Base-by-base conservation (phyloP, 2,797 vertebrate genomes). In the Pipistrellus pipistrellus region DNA sequence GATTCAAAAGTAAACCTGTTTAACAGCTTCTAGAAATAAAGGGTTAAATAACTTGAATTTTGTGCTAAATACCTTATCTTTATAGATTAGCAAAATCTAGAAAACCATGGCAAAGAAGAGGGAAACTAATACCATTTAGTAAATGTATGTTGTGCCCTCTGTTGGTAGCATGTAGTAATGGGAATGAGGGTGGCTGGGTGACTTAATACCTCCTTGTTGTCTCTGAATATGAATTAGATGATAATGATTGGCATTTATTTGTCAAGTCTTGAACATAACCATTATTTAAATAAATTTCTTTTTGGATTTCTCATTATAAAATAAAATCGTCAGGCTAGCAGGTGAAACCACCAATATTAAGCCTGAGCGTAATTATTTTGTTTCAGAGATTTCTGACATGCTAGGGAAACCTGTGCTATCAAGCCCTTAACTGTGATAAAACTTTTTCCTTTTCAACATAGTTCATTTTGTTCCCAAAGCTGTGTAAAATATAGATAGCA, bases 1-100 rank as follows among this genome's bases (percentile, higher is more conserved):
- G 27, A 23, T 80, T 87, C 75, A 69, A 89, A 72, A 90, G 13
- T 53, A 87, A 82, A 71, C 23, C 15, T 82, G 8, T 91, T 72
- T 59, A n/a, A 78, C 35, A 85, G 18, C 18, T 93, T 91, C 17
- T 1, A n/a, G 84, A 89, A 92, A 44, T 90, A 85, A 85, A 68
- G 48, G 3, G 11, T 64, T 71, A 89, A 78, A 21, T 78, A 92
- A 71, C 46, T 76, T 87, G 14, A 77, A 92, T 88, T 91, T 92
- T 90, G 12, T 89, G n/a, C 35, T 30, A 21, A 73, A 57, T 78
- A 51, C 27, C 10, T n/a, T 81, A 46, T 68, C 7, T 68, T 90
- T 75, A 88, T 83, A 92, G 55, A 91, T 78, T 27, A 92, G 32
- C 44, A 83, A 81, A 95, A 88, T 48, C 30, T 89, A 83, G 46